Evolutionary conservation across 2,113 vertebrate genomes (phyloP).

Genomic region (Mus pahari): DNA sequence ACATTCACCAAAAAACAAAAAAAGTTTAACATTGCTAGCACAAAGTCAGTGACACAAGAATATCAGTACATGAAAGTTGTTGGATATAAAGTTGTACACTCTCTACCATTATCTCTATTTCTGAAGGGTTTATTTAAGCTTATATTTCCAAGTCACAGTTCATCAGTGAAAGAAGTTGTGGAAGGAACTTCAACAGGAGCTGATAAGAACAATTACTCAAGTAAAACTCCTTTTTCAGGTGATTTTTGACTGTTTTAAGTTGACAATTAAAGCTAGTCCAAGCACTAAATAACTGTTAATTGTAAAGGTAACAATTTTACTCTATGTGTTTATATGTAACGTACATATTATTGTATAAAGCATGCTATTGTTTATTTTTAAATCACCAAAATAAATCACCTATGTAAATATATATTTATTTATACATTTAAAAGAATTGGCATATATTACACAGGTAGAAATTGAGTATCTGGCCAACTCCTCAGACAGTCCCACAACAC

Average conservation of each 20-base stretch:
- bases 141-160: neutral
- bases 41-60: constrained; percentile 13
- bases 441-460: neutral
- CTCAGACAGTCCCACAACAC: too few species aligned
- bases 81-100: neutral
- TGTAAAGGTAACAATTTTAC: neutral
- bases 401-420: neutral
- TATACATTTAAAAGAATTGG: neutral
- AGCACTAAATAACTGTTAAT: neutral
- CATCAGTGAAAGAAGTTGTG: neutral
- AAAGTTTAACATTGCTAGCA: neutral
- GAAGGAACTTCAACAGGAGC: neutral
- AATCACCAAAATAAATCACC: neutral
- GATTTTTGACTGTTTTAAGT: neutral
- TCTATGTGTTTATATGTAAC: neutral
- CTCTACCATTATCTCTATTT: neutral
- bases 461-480: neutral
- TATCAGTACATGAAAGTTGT: neutral
- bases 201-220: neutral
- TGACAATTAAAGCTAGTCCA: neutral
- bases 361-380: neutral
- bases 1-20: neutral
- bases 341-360: neutral
- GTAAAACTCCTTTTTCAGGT: neutral
- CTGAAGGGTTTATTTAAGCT: neutral